Evolutionary conservation across 2,113 vertebrate species (phyloP), one percentile per base, ranked within the genome.

Genomic region (Lampris megalopsis): DNA sequence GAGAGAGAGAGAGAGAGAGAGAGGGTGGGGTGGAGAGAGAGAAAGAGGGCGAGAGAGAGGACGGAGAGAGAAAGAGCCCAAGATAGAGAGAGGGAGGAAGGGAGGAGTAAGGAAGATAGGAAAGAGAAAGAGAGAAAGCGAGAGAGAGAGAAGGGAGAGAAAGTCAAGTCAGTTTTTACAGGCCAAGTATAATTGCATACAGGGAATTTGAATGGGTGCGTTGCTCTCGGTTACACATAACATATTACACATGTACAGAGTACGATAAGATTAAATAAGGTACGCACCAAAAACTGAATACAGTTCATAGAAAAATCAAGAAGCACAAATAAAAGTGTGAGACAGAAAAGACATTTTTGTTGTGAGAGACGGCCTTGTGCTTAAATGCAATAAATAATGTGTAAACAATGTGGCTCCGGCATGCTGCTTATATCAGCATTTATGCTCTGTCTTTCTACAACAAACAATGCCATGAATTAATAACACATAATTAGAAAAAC

Each of bases 21-120:
- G 11, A 40, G 43, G 36, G 42, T 58, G 24, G 3, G 47, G 58
- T 50, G 60, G 53, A 13, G n/a, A 38, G 45, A 37, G 54, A 60
- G 13, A 3, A n/a, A n/a, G n/a, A n/a, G n/a, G n/a, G n/a, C n/a
- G n/a, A n/a, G n/a, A n/a, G n/a, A n/a, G n/a, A n/a, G n/a, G n/a
- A n/a, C n/a, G n/a, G n/a, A n/a, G n/a, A n/a, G n/a, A n/a, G n/a
- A n/a, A n/a, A n/a, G n/a, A n/a, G n/a, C n/a, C n/a, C n/a, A n/a
- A n/a, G n/a, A n/a, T n/a, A n/a, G n/a, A n/a, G n/a, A n/a, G n/a
- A 50, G 57, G 40, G 71, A 80, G 47, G 73, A 71, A 77, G 49
- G 62, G 56, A 50, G 37, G 49, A 38, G 47, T 37, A 75, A 48
- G 62, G 77, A 59, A 74, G 71, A 61, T n/a, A 56, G 50, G 53